Base-by-base conservation (phyloP, 2,888 invertebrate species). In the Hirtodrosophila alboralis region DNA sequence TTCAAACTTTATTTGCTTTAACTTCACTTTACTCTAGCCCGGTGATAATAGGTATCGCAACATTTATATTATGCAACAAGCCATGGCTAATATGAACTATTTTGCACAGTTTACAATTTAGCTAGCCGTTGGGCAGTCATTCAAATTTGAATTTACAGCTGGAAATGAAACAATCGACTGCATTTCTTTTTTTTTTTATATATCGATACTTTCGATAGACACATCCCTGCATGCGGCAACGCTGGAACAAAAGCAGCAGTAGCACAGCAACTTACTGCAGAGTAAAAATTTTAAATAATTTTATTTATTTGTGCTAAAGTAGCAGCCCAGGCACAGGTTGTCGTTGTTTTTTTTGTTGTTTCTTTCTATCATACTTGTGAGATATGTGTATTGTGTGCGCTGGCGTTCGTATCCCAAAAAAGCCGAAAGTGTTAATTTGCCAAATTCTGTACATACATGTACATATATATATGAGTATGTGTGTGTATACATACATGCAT, bases 361-460 rank as follows among this genome's bases (percentile, higher is more conserved):
- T 12, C 27, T 34, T 21, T 9, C 30, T 23, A 14, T 49, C 27
- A 23, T 38, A 38, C 21, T 40, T 47, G 62, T 60, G 28, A 60
- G 40, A 38, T 48, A 38, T 54, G 48, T 49, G 28, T 14, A 18
- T 49, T 36, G 53, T 65, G 48, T 53, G 44, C 30, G 27, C 48
- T 21, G 48, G 41, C 45, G 36, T 23, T 44, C 34, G 28, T 41
- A 18, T 18, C 45, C 33, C 30, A 37, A 40, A 56, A 47, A 54
- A 69, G 59, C 68, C 45, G 62, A 63, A 75, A 60, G 61, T 71
- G 76, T 75, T 76, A 71, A 74, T 68, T 84, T 66, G 72, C 52
- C 63, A 65, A 74, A 56, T 54, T 57, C 48, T 74, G 40, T 70
- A 34, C 54, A 41, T 54, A 48, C 41, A 10, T 40, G 26, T 38